Percentiles rank a stretch among this genome's conserved stretches.
Conservation (phyloP, 2,888 invertebrate genomes). For the Epirrita christyi region DNA sequence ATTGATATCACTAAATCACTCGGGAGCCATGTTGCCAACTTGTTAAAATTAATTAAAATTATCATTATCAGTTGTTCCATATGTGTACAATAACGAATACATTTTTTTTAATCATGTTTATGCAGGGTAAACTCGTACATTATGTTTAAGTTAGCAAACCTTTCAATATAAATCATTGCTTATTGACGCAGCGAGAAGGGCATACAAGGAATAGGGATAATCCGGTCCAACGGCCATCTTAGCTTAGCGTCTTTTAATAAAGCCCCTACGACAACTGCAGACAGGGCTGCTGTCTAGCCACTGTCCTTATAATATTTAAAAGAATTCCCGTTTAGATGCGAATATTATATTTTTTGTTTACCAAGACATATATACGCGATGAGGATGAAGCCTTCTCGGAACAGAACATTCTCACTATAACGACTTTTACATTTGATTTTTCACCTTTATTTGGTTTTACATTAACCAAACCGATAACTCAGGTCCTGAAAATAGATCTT, state of each 20-base stretch:
- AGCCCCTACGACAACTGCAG: constrained; percentile 76
- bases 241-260: constrained; percentile 77
- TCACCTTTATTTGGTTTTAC: constrained; percentile 2
- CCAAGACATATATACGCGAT: not conserved
- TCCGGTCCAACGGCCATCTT: constrained; percentile 81
- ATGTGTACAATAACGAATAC: constrained; percentile 7
- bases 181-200: constrained; percentile 72
- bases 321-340: not conserved
- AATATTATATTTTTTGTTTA: not conserved
- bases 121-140: constrained; percentile 16
- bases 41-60: constrained; percentile 17
- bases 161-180: constrained; percentile 62
- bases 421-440: constrained; percentile 1
- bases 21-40: constrained; percentile 12
- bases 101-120: constrained; percentile 11
- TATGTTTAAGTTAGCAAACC: constrained; percentile 27
- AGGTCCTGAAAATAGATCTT: constrained; percentile 4
- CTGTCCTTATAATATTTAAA: constrained; percentile 17
- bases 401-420: constrained; percentile 7
- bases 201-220: constrained; percentile 74
- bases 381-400: not conserved
- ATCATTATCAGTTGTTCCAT: constrained; percentile 16
- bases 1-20: constrained; percentile 19
- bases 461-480: constrained; percentile 7
- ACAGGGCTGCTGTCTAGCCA: constrained; percentile 60